A percentile compares a stretch with the other conserved stretches of the same genome.
Evolutionary conservation across 2,113 vertebrate species (phyloP).

Genomic region (Cryptomyrus ogoouensis): DNA sequence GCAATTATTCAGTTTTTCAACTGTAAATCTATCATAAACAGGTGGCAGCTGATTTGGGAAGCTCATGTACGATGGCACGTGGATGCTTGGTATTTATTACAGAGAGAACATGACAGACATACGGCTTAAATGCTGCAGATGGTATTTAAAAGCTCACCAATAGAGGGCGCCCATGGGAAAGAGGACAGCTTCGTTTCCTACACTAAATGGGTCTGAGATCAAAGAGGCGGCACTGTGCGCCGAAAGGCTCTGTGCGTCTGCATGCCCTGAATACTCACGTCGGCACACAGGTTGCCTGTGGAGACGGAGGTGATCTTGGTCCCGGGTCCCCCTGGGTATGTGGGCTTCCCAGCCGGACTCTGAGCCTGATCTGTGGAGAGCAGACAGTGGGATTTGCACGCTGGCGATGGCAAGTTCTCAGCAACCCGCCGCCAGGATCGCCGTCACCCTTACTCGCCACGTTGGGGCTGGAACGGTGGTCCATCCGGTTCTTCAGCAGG

Average conservation of each 20-base stretch:
- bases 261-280: constrained; percentile 65
- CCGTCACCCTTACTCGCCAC: constrained; percentile 79
- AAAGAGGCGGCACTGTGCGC: neutral
- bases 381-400: neutral
- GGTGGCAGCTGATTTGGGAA: neutral
- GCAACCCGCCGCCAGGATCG: no score
- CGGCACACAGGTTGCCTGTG: constrained; percentile 92
- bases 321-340: constrained; percentile 74
- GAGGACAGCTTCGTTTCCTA: neutral
- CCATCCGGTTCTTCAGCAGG: constrained; percentile 81
- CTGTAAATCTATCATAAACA: neutral
- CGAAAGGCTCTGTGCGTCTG: neutral
- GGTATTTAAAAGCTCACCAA: neutral
- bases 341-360: constrained; percentile 78
- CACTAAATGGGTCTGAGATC: neutral
- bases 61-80: neutral
- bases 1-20: neutral
- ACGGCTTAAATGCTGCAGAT: neutral
- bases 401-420: neutral
- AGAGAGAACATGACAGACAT: neutral
- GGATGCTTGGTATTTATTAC: neutral
- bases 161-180: neutral
- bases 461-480: constrained; percentile 96
- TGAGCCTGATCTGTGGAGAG: constrained; percentile 79
- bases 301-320: constrained; percentile 96